A percentile compares a stretch with the other conserved stretches of the same genome.
These are phyloP conservation scores for Acipenser oxyrinchus DNA, from an alignment of 2,797 vertebrate genomes.

Conservation along the genomic window DNA sequence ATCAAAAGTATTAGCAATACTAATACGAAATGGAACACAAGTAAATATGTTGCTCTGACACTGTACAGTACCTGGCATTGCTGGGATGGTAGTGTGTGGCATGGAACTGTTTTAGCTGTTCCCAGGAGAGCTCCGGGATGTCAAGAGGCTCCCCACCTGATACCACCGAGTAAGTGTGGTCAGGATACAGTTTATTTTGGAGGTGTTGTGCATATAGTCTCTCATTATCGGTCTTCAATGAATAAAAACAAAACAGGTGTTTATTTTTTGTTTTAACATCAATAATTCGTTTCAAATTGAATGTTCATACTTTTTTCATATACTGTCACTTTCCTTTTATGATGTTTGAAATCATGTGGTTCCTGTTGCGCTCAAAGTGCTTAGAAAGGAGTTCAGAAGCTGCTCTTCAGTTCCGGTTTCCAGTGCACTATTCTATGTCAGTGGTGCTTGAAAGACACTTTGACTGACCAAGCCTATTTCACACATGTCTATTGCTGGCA, in stretches of 20 bases:
- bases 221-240: constrained; percentile 80
- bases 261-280: background rate
- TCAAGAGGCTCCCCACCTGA: constrained; percentile 86
- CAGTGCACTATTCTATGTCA: too few relatives aligned
- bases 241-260: constrained; percentile 18
- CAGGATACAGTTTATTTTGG: constrained; percentile 83
- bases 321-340: background rate
- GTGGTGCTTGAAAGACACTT: too few relatives aligned
- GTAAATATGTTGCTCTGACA: too few relatives aligned
- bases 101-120: constrained; percentile 83
- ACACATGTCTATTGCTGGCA: too few relatives aligned
- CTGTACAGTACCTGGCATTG: constrained; percentile 73
- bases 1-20: too few relatives aligned
- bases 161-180: constrained; percentile 84
- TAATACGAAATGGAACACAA: background rate
- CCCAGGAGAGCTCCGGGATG: constrained; percentile 90
- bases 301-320: background rate
- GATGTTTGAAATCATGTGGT: too few relatives aligned
- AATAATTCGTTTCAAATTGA: too few relatives aligned
- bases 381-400: too few relatives aligned
- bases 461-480: too few relatives aligned
- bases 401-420: too few relatives aligned
- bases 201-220: constrained; percentile 78
- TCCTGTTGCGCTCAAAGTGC: too few relatives aligned
- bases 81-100: constrained; percentile 91